Evolutionary conservation across 2,888 invertebrate species (phyloP), one percentile per base, ranked within the genome.

Genomic region (Diloba caeruleocephala): DNA sequence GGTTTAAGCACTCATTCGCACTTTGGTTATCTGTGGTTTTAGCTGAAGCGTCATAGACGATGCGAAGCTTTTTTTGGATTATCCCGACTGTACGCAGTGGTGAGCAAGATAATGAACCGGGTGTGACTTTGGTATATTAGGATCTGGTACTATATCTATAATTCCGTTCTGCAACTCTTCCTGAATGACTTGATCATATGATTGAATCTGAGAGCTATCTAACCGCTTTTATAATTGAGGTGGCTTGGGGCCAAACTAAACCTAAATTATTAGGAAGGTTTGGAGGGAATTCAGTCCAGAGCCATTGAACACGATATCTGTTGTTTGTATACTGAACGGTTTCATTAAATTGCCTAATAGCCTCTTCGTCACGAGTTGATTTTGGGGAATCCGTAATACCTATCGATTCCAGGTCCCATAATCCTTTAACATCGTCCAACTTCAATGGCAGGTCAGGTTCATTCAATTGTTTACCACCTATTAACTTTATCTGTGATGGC

Each of bases 321-420:
- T 28, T 28, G 1, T 10, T 5, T 28, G n/a, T 12, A 5, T 28
- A 28, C 12, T 28, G 12, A 6, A 28, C n/a, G 3, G 13, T 29
- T 1, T 43, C 23, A 32, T 32, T 42, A 25, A 32, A 26, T 8
- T 33, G 26, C 12, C 13, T 44, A 28, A 36, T 37, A 5, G 19
- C 44, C 17, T 36, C 36, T 14, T 44, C 36, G 19, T 44, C 36
- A 12, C 33, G 19, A 14, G 50, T 39, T 29, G 41, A 26, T 34
- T 33, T 43, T 19, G 19, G 19, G 19, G 19, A 19, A 19, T 19
- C 19, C 5, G 19, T 19, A 5, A 19, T 19, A 5, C 19, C 19
- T 19, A 19, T 19, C 19, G 19, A n/a, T n/a, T n/a, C n/a, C n/a
- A n/a, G n/a, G n/a, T n/a, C n/a, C n/a, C n/a, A n/a, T n/a, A n/a